These are phyloP conservation scores for Solenodon paradoxus DNA, from an alignment of 2,113 vertebrate genomes.

Conservation along the genomic window DNA sequence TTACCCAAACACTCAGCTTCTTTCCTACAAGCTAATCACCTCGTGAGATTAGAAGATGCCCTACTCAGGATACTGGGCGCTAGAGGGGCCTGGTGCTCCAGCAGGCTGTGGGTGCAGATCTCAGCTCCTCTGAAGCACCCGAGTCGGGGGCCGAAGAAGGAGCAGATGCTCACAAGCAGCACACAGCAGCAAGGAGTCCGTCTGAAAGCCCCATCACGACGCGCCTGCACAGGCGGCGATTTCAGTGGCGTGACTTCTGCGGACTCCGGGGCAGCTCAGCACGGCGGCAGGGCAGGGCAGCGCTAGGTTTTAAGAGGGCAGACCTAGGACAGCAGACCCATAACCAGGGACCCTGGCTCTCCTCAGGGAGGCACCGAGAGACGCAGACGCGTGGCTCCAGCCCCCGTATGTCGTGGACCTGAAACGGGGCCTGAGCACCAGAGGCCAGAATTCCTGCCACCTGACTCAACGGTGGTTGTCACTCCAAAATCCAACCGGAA, in stretches of 20 bases:
- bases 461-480: background rate
- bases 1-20: background rate
- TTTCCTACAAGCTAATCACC: accelerated
- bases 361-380: background rate
- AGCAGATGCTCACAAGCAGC: background rate
- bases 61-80: accelerated
- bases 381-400: background rate
- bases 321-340: background rate
- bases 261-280: background rate
- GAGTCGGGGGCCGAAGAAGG: background rate
- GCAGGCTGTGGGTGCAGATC: accelerated
- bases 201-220: accelerated
- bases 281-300: background rate
- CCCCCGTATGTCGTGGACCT: background rate
- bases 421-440: background rate
- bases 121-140: background rate
- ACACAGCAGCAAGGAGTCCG: background rate
- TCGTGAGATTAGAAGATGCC: accelerated
- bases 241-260: background rate
- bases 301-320: background rate
- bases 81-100: background rate
- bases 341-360: background rate
- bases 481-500: background rate
- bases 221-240: accelerated
- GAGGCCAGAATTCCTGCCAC: background rate